Evolutionary conservation across 2,888 invertebrate species (phyloP).

Genomic region (Lordiphosa andalusiaca): DNA sequence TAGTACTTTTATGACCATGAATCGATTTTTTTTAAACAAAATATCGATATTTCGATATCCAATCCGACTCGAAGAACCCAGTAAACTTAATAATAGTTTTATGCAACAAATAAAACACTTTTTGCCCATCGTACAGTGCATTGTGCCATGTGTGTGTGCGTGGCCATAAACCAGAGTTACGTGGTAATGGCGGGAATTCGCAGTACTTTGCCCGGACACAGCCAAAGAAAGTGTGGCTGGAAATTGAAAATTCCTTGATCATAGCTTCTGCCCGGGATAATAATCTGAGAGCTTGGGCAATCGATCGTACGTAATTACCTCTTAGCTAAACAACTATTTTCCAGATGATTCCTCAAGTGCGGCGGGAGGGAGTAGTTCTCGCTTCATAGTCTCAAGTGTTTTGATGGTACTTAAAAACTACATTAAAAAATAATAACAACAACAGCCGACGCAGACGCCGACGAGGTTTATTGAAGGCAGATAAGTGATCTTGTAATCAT

Average conservation of each 20-base stretch:
- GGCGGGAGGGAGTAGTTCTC: slow-evolving; percentile 37
- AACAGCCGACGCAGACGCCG: slow-evolving; percentile 33
- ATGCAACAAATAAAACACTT: not conserved
- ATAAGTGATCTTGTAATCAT: slow-evolving; percentile 74
- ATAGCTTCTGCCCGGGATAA: slow-evolving; percentile 14
- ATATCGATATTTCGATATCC: too few species aligned
- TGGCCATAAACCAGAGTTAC: slow-evolving; percentile 64
- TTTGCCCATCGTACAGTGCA: not conserved
- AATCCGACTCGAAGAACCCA: too few species aligned
- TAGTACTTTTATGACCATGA: too few species aligned
- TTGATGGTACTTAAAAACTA: slow-evolving; percentile 73
- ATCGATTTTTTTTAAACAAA: too few species aligned
- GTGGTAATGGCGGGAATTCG: slow-evolving; percentile 70
- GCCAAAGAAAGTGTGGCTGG: slow-evolving; percentile 45
- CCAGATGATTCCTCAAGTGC: slow-evolving; percentile 45
- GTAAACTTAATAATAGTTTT: too few species aligned
- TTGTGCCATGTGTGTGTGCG: slow-evolving; percentile 14
- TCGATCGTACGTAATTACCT: slow-evolving; percentile 29
- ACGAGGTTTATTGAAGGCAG: slow-evolving; percentile 68
- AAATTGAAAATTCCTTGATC: slow-evolving; percentile 26
- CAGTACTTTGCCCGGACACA: slow-evolving; percentile 54
- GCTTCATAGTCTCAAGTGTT: slow-evolving; percentile 72
- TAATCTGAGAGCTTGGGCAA: slow-evolving; percentile 25
- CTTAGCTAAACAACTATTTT: slow-evolving; percentile 40
- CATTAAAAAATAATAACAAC: slow-evolving; percentile 70